Conservation (phyloP, 1,140 invertebrate genomes). For the Dendrolimus punctatus region DNA sequence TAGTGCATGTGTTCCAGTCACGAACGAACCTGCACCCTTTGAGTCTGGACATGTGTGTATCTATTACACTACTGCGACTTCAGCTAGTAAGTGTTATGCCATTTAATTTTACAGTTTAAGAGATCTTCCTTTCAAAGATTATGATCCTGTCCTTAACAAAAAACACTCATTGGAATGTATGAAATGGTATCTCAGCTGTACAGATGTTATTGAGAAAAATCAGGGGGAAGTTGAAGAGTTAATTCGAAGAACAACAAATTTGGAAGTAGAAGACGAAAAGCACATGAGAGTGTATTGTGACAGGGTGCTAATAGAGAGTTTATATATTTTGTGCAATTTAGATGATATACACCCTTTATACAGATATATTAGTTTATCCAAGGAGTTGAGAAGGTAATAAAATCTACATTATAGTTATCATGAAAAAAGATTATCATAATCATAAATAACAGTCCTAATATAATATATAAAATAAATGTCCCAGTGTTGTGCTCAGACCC, state of each 20-base stretch:
- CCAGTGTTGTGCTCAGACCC: too few species aligned
- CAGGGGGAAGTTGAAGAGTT: conserved; percentile 19
- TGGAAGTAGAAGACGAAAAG: conserved; percentile 21
- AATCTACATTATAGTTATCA: not conserved
- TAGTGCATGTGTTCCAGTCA: too few species aligned
- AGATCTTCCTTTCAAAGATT: conserved; percentile 60
- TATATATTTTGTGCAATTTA: conserved; percentile 75
- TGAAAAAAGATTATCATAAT: not conserved
- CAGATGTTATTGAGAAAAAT: conserved; percentile 57
- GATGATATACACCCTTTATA: conserved; percentile 67
- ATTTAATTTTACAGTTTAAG: conserved; percentile 64
- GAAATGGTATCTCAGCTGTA: conserved; percentile 71
- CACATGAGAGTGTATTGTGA: conserved; percentile 26
- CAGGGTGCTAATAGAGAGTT: conserved; percentile 61
- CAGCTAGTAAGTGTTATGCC: too few species aligned
- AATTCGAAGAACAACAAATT: conserved; percentile 8
- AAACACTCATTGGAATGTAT: conserved; percentile 76
- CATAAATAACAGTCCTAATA: conserved; percentile 1
- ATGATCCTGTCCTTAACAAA: conserved; percentile 74
- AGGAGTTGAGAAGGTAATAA: conserved; percentile 37
- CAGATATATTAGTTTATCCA: conserved; percentile 57
- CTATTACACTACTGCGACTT: too few species aligned
- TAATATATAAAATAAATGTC: not conserved
- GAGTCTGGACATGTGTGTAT: too few species aligned
- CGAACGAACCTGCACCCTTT: too few species aligned